These are phyloP conservation scores for Papilio polytes DNA, from an alignment of 1,140 invertebrate genomes.

Conservation along the genomic window DNA sequence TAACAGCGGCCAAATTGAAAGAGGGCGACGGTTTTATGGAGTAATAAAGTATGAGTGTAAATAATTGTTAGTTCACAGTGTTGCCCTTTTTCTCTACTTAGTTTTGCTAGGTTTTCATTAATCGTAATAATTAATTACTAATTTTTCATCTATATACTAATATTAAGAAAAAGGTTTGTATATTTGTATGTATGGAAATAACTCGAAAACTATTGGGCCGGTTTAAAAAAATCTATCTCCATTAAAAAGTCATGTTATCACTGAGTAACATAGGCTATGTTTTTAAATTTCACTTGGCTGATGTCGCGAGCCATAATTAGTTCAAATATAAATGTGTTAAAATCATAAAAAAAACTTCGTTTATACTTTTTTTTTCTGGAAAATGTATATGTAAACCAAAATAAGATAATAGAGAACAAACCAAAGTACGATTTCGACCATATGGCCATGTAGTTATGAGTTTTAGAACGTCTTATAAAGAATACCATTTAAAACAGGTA, in stretches of 20 bases:
- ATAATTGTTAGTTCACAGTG: slow-evolving; percentile 21
- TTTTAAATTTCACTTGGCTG: too few relatives aligned
- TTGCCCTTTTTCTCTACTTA: not conserved
- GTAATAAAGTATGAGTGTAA: slow-evolving; percentile 58
- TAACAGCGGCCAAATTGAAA: slow-evolving; percentile 57
- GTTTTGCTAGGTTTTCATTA: not conserved
- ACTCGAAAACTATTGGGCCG: too few relatives aligned
- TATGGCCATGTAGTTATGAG: not conserved
- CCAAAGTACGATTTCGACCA: not conserved
- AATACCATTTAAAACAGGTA: slow-evolving; percentile 17
- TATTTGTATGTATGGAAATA: too few relatives aligned
- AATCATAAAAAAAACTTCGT: not conserved
- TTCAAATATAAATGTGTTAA: not conserved
- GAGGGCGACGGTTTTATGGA: slow-evolving; percentile 62
- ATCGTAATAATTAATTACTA: not conserved
- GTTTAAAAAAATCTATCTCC: too few relatives aligned
- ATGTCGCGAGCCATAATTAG: too few relatives aligned
- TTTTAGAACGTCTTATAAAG: not conserved
- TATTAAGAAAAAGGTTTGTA: too few relatives aligned
- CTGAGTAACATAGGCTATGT: too few relatives aligned
- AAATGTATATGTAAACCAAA: not conserved
- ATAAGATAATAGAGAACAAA: not conserved
- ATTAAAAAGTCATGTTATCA: too few relatives aligned
- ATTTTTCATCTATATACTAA: not conserved
- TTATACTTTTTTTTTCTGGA: not conserved